These are phyloP conservation scores for Formica exsecta DNA, from an alignment of 1,140 invertebrate genomes.

Conservation along the genomic window DNA sequence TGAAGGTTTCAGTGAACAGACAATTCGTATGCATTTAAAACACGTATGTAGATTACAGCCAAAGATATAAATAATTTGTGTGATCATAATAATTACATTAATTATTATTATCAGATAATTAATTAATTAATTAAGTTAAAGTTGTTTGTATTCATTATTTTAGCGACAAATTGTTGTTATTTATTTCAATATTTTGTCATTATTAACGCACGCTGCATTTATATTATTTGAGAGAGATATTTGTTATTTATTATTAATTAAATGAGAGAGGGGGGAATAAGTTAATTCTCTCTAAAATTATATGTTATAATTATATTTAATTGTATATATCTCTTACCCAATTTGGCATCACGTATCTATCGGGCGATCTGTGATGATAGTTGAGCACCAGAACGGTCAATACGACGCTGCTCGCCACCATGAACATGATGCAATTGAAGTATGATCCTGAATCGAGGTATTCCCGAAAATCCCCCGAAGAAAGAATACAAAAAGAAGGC, in stretches of 20 bases:
- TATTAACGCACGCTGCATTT: constrained; percentile 11
- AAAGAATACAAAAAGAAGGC: constrained; percentile 77
- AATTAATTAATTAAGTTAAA: constrained; percentile 30
- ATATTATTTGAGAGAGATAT: constrained; percentile 10
- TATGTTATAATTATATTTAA: background rate
- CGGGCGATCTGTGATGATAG: constrained; percentile 98
- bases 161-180: constrained; percentile 20
- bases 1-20: background rate
- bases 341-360: constrained; percentile 98
- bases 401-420: constrained; percentile 99
- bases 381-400: constrained; percentile 99
- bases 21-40: background rate
- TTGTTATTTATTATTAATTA: constrained; percentile 9
- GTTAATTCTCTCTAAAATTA: background rate
- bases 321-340: constrained; percentile 91
- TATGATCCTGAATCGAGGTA: constrained; percentile 94
- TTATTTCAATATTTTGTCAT: constrained; percentile 26
- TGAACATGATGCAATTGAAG: constrained; percentile 99
- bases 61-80: background rate
- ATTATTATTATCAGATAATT: constrained; percentile 24
- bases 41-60: background rate
- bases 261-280: background rate
- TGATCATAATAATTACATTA: constrained; percentile 19
- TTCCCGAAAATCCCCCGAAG: constrained; percentile 79
- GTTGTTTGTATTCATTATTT: constrained; percentile 39